A percentile compares a stretch with the other conserved stretches of the same genome.
These are phyloP conservation scores for Luffia ferchaultella DNA, from an alignment of 2,888 invertebrate genomes.

Conservation along the genomic window DNA sequence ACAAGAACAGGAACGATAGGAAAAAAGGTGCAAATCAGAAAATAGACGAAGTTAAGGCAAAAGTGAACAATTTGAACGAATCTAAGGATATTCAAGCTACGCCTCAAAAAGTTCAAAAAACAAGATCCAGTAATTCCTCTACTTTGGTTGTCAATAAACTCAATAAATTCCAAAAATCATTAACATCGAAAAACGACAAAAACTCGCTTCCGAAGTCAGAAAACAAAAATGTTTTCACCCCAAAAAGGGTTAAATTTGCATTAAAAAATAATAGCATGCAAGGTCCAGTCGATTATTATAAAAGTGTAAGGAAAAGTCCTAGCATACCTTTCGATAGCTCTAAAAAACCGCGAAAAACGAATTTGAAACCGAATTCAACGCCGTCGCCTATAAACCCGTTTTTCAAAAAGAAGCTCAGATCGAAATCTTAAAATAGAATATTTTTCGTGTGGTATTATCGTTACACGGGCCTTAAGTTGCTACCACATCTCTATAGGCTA, in stretches of 20 bases:
- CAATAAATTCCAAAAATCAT: constrained; percentile 32
- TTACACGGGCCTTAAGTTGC: no score
- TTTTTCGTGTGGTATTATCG: no score
- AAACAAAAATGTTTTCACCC: constrained; percentile 18
- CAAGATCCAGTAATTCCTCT: no score
- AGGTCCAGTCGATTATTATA: constrained; percentile 75
- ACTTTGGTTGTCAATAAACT: constrained; percentile 29
- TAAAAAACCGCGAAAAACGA: constrained; percentile 73
- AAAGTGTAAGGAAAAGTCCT: constrained; percentile 75
- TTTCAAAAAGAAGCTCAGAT: constrained; percentile 63
- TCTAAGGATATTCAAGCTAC: no score
- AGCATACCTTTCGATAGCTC: constrained; percentile 78
- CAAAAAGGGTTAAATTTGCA: constrained; percentile 78
- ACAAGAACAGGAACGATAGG: constrained; percentile 16
- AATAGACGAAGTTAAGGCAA: neutral
- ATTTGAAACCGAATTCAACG: constrained; percentile 73
- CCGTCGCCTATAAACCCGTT: constrained; percentile 82
- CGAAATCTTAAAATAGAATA: no score
- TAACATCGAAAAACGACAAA: constrained; percentile 1
- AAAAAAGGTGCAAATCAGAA: constrained; percentile 1
- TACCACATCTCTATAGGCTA: no score
- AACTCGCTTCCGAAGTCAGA: neutral
- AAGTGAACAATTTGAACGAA: no score
- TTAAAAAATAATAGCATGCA: constrained; percentile 76
- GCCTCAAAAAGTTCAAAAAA: no score